Conservation (phyloP, 2,113 vertebrate genomes). For the Uria lomvia region DNA sequence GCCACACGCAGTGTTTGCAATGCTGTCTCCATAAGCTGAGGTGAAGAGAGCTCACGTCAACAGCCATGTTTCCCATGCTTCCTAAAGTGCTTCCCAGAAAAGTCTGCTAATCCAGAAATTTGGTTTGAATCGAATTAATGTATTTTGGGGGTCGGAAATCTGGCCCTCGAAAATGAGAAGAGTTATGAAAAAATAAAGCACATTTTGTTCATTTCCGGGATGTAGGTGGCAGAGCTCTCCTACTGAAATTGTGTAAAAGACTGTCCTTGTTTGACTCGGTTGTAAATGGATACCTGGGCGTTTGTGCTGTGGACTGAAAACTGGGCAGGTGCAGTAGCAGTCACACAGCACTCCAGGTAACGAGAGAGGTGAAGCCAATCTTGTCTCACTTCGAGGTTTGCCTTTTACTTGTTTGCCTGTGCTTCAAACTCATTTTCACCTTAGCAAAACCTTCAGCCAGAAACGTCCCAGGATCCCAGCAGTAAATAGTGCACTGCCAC, state of each 20-base stretch:
- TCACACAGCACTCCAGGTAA: not conserved
- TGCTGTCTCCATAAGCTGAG: fast-evolving
- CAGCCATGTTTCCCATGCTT: not conserved
- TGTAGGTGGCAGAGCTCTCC: slow-evolving; percentile 35
- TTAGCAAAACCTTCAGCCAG: not conserved
- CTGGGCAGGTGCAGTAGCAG: not conserved
- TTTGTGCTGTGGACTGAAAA: not conserved
- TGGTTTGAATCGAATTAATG: not conserved
- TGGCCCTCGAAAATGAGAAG: not conserved
- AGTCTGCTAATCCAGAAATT: not conserved
- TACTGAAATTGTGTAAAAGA: not conserved
- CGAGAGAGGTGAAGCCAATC: not conserved
- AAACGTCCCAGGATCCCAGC: not conserved
- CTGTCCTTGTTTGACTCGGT: slow-evolving; percentile 1
- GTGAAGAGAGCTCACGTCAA: not conserved
- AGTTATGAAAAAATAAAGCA: not conserved
- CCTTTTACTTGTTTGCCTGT: not conserved
- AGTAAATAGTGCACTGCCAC: not conserved
- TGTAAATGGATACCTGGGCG: not conserved
- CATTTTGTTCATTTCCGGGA: not conserved
- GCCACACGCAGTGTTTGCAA: not conserved
- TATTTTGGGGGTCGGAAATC: not conserved
- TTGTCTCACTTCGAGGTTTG: not conserved
- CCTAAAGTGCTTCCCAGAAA: not conserved
- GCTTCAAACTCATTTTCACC: not conserved